A percentile compares a stretch with the other conserved stretches of the same genome.
Conservation (phyloP, 1,140 invertebrate species). For the Drosophila pachea region DNA sequence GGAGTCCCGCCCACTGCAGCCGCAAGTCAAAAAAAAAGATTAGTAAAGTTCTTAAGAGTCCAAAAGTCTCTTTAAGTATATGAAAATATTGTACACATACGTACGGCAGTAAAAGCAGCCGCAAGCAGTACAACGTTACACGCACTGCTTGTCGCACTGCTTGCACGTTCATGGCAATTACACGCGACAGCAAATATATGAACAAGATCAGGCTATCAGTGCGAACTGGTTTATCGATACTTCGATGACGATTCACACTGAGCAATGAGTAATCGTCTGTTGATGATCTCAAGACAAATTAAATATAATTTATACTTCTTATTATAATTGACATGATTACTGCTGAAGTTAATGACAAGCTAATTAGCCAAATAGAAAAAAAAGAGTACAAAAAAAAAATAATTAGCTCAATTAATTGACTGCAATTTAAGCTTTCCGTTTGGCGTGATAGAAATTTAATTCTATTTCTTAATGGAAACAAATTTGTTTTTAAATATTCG, state of each 20-base stretch:
- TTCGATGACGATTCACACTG: not conserved
- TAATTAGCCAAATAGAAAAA: not conserved
- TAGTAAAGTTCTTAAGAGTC: constrained; percentile 31
- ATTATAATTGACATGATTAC: not conserved
- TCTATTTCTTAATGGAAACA: not conserved
- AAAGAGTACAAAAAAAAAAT: too few relatives aligned
- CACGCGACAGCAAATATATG: too few relatives aligned
- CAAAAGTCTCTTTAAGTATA: not conserved
- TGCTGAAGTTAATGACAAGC: not conserved
- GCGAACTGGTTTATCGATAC: too few relatives aligned
- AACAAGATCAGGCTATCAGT: not conserved
- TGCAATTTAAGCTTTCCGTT: not conserved
- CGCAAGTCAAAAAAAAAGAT: constrained; percentile 40
- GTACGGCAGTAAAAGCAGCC: not conserved
- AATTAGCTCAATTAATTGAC: not conserved
- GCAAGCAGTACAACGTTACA: not conserved
- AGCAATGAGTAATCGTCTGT: not conserved
- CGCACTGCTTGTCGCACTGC: constrained; percentile 2
- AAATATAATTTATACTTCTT: not conserved
- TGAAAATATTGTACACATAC: not conserved
- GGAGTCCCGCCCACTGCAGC: constrained; percentile 3
- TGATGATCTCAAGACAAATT: not conserved
- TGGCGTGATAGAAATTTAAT: not conserved
- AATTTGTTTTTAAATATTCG: not conserved
- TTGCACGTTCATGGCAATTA: not conserved